These are phyloP conservation scores for Polydrusus cervinus DNA, from an alignment of 2,888 invertebrate genomes.

Conservation along the genomic window DNA sequence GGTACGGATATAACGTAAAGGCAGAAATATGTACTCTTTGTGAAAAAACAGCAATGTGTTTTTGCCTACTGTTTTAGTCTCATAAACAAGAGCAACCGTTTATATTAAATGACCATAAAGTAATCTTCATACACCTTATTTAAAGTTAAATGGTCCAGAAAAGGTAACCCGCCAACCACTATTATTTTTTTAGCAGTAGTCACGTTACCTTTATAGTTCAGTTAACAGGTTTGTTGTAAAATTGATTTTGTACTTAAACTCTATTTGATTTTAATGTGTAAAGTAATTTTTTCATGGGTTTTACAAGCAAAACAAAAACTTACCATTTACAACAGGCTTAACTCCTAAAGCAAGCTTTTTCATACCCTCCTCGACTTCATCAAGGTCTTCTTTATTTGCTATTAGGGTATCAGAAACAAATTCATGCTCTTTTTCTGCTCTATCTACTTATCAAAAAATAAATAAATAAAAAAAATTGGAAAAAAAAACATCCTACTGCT, in stretches of 20 bases:
- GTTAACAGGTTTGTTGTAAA: too few relatives aligned
- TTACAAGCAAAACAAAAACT: conserved; percentile 25
- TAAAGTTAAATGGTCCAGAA: too few relatives aligned
- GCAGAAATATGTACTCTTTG: too few relatives aligned
- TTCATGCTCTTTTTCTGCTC: conserved; percentile 75
- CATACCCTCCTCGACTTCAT: conserved; percentile 85
- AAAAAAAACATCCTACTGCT: conserved; percentile 11
- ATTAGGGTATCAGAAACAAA: conserved; percentile 86
- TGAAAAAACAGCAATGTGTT: conserved; percentile 6
- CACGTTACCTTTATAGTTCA: too few relatives aligned
- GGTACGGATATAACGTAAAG: too few relatives aligned
- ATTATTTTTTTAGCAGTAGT: too few relatives aligned
- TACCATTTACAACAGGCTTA: conserved; percentile 63
- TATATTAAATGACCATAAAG: too few relatives aligned
- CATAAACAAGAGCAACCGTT: not conserved
- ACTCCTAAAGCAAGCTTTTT: conserved; percentile 78
- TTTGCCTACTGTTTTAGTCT: not conserved
- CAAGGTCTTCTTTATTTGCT: conserved; percentile 78
- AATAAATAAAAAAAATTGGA: conserved; percentile 35
- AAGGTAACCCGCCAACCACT: too few relatives aligned
- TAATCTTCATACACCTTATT: too few relatives aligned
- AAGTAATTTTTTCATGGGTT: too few relatives aligned
- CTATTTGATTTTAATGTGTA: too few relatives aligned
- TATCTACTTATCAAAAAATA: conserved; percentile 62
- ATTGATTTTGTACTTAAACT: too few relatives aligned